Conservation (phyloP, 2,797 vertebrate species). For the Acanthurus lineatus region DNA sequence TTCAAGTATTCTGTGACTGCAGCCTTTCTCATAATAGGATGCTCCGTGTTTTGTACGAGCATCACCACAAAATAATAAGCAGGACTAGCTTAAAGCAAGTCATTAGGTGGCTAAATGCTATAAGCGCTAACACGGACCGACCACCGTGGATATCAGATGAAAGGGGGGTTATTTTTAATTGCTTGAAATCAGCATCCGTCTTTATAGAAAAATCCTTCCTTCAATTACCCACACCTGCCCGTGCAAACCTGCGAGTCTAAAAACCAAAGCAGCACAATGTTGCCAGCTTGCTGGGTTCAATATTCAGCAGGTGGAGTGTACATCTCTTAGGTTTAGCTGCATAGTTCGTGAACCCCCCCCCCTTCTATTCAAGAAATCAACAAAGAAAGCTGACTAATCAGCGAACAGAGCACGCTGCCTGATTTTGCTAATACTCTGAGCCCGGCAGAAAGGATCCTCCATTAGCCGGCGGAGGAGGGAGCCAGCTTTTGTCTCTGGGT, state of each 20-base stretch:
- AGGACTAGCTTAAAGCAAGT: constrained; percentile 32
- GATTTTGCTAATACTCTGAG: constrained; percentile 69
- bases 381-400: constrained; percentile 78
- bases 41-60: constrained; percentile 18
- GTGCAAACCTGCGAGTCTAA: constrained; percentile 29
- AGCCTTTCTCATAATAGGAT: constrained; percentile 22
- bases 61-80: constrained; percentile 44
- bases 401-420: constrained; percentile 63
- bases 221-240: constrained; percentile 51
- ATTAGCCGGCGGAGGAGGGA: constrained; percentile 70
- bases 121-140: constrained; percentile 30
- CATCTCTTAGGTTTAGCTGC: constrained; percentile 59
- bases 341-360: constrained; percentile 58
- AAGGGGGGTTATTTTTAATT: constrained; percentile 44
- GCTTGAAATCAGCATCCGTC: constrained; percentile 41
- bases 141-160: constrained; percentile 36
- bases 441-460: constrained; percentile 70
- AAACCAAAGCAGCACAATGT: constrained; percentile 38
- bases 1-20: constrained; percentile 25
- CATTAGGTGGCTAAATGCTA: constrained; percentile 47
- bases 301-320: constrained; percentile 68
- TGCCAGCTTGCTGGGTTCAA: constrained; percentile 45
- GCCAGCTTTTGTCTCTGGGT: constrained; percentile 82
- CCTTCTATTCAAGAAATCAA: constrained; percentile 73
- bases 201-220: constrained; percentile 12